These are phyloP conservation scores for Apis mellifera DNA, from an alignment of 1,140 invertebrate genomes.

Conservation along the genomic window DNA sequence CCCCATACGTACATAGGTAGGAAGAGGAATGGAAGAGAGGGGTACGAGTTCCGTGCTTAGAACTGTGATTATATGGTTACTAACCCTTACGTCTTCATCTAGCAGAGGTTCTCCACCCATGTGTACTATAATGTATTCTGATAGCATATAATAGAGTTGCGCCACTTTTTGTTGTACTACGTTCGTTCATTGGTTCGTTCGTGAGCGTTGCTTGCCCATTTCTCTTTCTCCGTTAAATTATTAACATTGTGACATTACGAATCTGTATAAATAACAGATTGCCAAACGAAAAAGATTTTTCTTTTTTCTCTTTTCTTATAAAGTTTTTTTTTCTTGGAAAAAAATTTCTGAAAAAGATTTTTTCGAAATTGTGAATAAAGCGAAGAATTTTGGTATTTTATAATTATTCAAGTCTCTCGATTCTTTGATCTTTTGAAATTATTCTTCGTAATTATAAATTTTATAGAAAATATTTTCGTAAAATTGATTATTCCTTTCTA, in stretches of 20 bases:
- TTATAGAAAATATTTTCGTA: no score
- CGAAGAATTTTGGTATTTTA: no score
- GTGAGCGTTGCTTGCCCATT: background rate
- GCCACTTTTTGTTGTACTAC: constrained; percentile 62
- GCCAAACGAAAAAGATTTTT: background rate
- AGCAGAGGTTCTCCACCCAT: constrained; percentile 52
- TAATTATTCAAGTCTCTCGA: no score
- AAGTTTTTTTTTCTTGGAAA: background rate
- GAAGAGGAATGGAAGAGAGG: constrained; percentile 34
- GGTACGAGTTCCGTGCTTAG: constrained; percentile 43
- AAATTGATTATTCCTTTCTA: no score
- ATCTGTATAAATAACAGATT: background rate
- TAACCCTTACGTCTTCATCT: constrained; percentile 71
- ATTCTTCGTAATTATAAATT: no score
- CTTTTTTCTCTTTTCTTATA: background rate
- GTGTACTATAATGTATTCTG: constrained; percentile 66
- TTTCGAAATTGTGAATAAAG: no score
- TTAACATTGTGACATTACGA: constrained; percentile 6
- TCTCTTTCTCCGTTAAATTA: no score
- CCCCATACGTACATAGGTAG: constrained; percentile 8
- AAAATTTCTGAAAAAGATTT: no score
- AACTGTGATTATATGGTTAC: constrained; percentile 68
- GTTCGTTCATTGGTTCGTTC: background rate
- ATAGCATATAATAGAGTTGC: constrained; percentile 73
- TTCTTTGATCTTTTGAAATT: no score